phyloP scores from a whole-genome alignment of 2,888 invertebrate species.

The Charanyca ferruginea region DNA sequence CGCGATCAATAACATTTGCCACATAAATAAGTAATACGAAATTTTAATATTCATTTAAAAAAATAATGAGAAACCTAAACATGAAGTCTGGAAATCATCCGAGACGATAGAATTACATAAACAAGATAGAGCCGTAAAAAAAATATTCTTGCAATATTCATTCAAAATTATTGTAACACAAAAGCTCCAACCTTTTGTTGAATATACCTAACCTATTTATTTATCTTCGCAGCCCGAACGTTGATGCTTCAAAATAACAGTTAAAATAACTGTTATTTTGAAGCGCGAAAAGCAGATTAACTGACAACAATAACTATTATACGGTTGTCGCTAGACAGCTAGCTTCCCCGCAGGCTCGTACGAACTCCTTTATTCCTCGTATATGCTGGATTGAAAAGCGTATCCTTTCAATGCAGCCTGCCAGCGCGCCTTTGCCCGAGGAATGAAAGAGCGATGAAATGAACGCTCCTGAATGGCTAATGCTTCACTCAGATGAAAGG shows the following conservation, averaged over 20 bases:
- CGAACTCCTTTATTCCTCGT: slow-evolving; percentile 49
- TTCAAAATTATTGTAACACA: background rate
- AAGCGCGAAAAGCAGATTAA: slow-evolving; percentile 57
- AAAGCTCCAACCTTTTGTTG: slow-evolving; percentile 1
- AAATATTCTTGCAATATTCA: background rate
- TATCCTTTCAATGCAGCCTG: slow-evolving; percentile 73
- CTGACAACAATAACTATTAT: slow-evolving; percentile 59
- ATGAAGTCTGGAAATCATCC: background rate
- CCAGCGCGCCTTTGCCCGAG: slow-evolving; percentile 50
- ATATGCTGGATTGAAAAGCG: slow-evolving; percentile 67
- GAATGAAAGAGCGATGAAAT: slow-evolving; percentile 74
- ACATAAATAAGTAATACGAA: background rate
- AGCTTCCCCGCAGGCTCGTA: slow-evolving; percentile 41
- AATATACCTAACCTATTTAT: no score
- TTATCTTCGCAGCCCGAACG: background rate
- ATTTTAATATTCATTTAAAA: background rate
- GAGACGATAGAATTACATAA: background rate
- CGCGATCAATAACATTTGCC: background rate
- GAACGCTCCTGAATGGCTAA: slow-evolving; percentile 76
- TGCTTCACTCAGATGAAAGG: slow-evolving; percentile 71
- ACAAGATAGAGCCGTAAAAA: background rate
- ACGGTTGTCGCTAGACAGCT: slow-evolving; percentile 50
- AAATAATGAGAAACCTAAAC: background rate
- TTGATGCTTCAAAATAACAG: slow-evolving; percentile 24
- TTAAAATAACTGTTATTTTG: no score